A percentile compares a stretch with the other conserved stretches of the same genome.
Conservation (phyloP, 2,888 invertebrate genomes). For the Sceliomorpha sp. region DNA sequence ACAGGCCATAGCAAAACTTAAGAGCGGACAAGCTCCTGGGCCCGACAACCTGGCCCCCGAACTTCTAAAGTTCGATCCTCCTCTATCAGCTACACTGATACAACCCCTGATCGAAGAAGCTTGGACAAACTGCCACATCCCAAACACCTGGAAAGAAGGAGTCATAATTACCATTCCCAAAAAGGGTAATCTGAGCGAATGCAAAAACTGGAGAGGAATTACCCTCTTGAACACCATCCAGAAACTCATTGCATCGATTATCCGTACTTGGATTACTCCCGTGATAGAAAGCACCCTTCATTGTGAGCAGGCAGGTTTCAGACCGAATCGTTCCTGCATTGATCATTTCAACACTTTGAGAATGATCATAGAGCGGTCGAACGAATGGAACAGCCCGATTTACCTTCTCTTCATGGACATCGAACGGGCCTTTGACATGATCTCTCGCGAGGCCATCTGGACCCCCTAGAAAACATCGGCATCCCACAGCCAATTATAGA, state of each 20-base stretch:
- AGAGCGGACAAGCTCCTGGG: neutral
- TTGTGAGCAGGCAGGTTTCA: slow-evolving; percentile 9
- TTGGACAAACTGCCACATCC: neutral
- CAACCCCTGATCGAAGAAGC: slow-evolving; percentile 7
- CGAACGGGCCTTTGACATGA: slow-evolving; percentile 9
- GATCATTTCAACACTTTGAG: no score
- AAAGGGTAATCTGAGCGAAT: no score
- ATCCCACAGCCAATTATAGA: no score
- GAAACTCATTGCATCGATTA: no score
- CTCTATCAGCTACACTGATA: neutral
- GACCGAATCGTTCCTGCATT: no score
- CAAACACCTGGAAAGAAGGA: slow-evolving; percentile 10
- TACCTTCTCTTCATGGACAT: slow-evolving; percentile 19
- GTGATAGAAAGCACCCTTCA: neutral
- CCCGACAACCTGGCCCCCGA: no score
- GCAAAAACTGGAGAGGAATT: no score
- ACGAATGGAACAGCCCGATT: slow-evolving; percentile 8
- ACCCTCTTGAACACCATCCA: no score
- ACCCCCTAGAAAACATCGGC: no score
- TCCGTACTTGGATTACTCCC: slow-evolving; percentile 8
- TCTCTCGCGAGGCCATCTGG: no score
- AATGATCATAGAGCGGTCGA: no score
- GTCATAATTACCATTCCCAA: slow-evolving; percentile 10
- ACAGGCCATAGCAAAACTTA: neutral
- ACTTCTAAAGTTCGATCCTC: neutral